phyloP scores from a whole-genome alignment of 2,113 vertebrate genomes.

The Castor canadensis region DNA sequence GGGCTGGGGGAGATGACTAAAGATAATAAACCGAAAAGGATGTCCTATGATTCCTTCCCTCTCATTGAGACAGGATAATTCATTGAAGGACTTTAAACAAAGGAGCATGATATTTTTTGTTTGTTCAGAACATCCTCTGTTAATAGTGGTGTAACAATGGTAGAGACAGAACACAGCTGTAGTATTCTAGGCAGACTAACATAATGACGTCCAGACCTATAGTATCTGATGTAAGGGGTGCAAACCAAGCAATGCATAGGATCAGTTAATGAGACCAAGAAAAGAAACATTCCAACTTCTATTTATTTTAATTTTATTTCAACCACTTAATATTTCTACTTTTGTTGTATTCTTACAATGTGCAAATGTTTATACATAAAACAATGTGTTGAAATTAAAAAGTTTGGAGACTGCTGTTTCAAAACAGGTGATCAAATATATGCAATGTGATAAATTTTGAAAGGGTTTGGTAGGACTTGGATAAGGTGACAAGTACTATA shows the following conservation, averaged over 20 bases:
- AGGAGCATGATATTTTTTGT: accelerated
- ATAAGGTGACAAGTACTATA: not conserved
- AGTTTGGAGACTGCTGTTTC: not conserved
- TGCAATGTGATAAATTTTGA: not conserved
- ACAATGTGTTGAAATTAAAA: not conserved
- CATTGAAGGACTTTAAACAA: not conserved
- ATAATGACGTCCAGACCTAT: too few relatives aligned
- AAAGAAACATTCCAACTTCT: not conserved
- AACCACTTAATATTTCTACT: not conserved
- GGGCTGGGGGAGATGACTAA: not conserved
- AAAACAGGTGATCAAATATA: not conserved
- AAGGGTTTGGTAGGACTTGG: not conserved
- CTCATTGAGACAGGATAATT: not conserved
- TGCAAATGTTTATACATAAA: not conserved
- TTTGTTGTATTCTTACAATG: not conserved
- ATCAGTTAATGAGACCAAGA: too few relatives aligned
- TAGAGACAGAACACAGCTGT: not conserved
- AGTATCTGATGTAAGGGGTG: accelerated
- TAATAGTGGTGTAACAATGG: not conserved
- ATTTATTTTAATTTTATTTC: not conserved
- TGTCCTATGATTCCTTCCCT: not conserved
- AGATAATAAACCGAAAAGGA: not conserved
- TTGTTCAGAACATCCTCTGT: not conserved
- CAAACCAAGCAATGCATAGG: not conserved
- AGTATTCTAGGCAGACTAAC: not conserved